phyloP scores from a whole-genome alignment of 2,888 invertebrate genomes.

The Muschampia plurimacula region DNA sequence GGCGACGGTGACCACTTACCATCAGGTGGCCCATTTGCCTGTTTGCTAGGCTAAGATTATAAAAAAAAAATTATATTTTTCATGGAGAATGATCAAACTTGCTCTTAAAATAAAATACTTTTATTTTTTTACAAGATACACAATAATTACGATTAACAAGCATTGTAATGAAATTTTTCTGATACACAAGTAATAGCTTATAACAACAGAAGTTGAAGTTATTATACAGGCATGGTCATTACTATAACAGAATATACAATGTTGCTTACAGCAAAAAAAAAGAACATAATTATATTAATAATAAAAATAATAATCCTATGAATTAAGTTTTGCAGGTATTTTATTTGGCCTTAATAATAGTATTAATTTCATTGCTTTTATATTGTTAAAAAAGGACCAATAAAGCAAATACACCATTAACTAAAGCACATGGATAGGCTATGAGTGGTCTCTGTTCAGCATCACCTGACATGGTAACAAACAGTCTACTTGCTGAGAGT shows the following conservation, averaged over 20 bases:
- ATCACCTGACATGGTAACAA: constrained; percentile 96
- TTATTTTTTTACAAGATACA: neutral
- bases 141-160: neutral
- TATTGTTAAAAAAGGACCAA: constrained; percentile 93
- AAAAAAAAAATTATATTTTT: no score
- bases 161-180: neutral
- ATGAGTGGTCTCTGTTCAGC: constrained; percentile 93
- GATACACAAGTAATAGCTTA: neutral
- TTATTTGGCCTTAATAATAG: constrained; percentile 6
- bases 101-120: neutral
- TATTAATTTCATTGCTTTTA: neutral
- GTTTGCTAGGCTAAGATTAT: no score
- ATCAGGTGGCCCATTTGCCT: no score
- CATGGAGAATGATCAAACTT: neutral
- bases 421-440: constrained; percentile 96
- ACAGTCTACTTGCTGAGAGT: constrained; percentile 95
- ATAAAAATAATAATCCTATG: no score
- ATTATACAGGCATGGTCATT: no score
- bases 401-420: constrained; percentile 97
- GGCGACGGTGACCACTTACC: no score
- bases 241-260: no score
- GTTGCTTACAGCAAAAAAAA: no score
- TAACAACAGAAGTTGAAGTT: no score
- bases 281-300: no score
- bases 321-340: neutral